Conservation (phyloP, 2,797 vertebrate genomes). For the Moxostoma hubbsi region DNA sequence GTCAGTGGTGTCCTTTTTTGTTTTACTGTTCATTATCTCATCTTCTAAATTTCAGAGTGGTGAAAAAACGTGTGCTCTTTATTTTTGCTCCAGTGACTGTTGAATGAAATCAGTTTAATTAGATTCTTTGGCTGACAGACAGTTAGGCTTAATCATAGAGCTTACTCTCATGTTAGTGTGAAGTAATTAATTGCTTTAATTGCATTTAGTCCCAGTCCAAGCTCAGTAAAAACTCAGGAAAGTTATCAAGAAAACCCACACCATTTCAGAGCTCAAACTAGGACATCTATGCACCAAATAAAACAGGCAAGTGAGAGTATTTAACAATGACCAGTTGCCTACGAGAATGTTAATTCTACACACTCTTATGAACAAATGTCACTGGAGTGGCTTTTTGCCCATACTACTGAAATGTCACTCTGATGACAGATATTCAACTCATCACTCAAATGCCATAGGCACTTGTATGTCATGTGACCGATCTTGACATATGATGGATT, state of each 20-base stretch:
- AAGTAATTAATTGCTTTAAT: slow-evolving; percentile 58
- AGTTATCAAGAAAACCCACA: slow-evolving; percentile 52
- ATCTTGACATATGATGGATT: too few relatives aligned
- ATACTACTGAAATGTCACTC: too few relatives aligned
- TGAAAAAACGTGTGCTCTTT: slow-evolving; percentile 23
- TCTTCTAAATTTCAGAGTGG: slow-evolving; percentile 9
- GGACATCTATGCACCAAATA: slow-evolving; percentile 10
- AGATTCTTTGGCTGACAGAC: slow-evolving; percentile 55
- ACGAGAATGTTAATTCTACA: neutral
- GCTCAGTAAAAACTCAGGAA: slow-evolving; percentile 14
- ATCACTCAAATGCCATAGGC: too few relatives aligned
- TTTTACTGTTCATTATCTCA: slow-evolving; percentile 30
- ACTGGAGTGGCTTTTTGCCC: too few relatives aligned
- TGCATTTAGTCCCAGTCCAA: slow-evolving; percentile 51
- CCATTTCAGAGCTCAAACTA: slow-evolving; percentile 24
- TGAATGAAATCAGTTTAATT: slow-evolving; percentile 59
- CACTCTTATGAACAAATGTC: too few relatives aligned
- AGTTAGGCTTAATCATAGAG: slow-evolving; percentile 49
- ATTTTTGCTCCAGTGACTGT: slow-evolving; percentile 44
- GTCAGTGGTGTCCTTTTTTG: slow-evolving; percentile 5
- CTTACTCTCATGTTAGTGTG: slow-evolving; percentile 32
- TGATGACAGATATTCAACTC: too few relatives aligned
- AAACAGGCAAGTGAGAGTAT: neutral
- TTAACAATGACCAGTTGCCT: slow-evolving; percentile 1
- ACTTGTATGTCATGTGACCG: too few relatives aligned